These are phyloP conservation scores for Melitaea cinxia DNA, from an alignment of 1,140 invertebrate genomes.

Conservation along the genomic window DNA sequence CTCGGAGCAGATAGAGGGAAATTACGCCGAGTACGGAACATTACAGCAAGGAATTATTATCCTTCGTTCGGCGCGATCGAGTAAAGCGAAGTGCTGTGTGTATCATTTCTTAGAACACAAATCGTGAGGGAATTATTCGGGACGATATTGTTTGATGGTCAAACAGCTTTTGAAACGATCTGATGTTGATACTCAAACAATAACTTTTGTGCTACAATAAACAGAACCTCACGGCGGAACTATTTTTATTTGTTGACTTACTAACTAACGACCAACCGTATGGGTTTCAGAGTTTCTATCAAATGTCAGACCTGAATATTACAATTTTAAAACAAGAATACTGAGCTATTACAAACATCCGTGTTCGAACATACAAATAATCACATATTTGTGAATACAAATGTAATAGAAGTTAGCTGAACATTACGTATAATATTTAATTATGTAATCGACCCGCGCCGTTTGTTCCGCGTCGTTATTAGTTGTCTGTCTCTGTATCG, in stretches of 20 bases:
- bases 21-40: slow-evolving; percentile 9
- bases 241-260: not conserved
- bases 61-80: not conserved
- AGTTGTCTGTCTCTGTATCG: no score
- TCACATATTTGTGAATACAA: no score
- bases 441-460: no score
- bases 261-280: not conserved
- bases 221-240: not conserved
- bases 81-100: not conserved
- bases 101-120: not conserved
- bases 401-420: no score
- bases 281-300: no score
- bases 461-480: no score
- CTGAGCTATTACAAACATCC: no score
- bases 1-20: slow-evolving; percentile 4
- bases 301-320: no score
- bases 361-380: no score
- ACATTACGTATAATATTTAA: no score
- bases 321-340: no score
- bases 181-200: not conserved
- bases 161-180: slow-evolving; percentile 15
- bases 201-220: not conserved
- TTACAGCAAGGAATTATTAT: slow-evolving; percentile 3
- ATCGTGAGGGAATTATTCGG: not conserved
- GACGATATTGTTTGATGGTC: slow-evolving; percentile 20